phyloP scores from a whole-genome alignment of 2,113 vertebrate species.

The Plectropomus leopardus region DNA sequence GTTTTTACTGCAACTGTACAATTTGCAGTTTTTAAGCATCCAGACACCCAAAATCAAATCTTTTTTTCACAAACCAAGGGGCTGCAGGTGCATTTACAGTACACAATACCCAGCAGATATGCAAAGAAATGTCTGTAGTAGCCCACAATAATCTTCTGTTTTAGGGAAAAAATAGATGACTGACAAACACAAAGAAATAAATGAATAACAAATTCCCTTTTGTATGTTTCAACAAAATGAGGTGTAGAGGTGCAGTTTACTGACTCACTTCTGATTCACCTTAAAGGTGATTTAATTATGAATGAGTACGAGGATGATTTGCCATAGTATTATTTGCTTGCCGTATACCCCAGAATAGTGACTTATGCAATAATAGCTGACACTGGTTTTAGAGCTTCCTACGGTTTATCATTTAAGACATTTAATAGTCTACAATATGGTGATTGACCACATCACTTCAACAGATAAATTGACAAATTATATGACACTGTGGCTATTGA shows the following conservation, averaged over 20 bases:
- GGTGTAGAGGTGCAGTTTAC: conserved; percentile 14
- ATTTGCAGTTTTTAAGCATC: background rate
- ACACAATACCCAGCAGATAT: background rate
- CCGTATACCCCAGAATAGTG: conserved; percentile 22
- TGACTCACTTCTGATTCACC: conserved; percentile 46
- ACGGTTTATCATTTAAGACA: background rate
- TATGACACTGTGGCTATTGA: background rate
- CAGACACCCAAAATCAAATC: background rate
- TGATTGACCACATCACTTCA: background rate
- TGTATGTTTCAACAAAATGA: conserved; percentile 11
- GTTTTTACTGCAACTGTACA: background rate
- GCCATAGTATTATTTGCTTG: conserved; percentile 17
- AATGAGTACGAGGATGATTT: conserved; percentile 55
- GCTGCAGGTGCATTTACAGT: background rate
- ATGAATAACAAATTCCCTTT: background rate
- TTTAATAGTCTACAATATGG: background rate
- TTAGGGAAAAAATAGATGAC: background rate
- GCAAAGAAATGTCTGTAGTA: background rate
- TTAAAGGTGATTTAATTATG: conserved; percentile 68
- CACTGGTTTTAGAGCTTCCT: background rate
- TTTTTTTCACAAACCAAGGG: background rate
- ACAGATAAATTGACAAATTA: background rate
- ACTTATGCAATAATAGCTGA: conserved; percentile 21
- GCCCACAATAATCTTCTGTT: background rate
- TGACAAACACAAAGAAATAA: background rate